Evolutionary conservation across 2,888 invertebrate species (phyloP).

Genomic region (Tortricodes alternella): DNA sequence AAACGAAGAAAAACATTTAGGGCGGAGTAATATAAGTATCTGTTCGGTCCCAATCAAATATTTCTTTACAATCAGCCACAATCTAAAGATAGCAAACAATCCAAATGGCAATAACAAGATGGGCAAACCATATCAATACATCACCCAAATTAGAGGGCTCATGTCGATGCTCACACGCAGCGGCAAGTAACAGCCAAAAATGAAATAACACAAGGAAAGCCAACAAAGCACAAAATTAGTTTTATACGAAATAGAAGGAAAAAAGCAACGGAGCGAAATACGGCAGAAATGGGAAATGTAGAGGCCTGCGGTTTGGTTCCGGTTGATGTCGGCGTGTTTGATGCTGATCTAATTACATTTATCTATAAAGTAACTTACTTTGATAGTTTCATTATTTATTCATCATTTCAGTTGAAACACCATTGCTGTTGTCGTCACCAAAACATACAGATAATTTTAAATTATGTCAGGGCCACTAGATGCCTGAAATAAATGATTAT

Average conservation of each 20-base stretch:
- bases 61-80: not conserved
- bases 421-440: too few relatives aligned
- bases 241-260: conserved; percentile 69
- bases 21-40: too few relatives aligned
- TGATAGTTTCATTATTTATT: too few relatives aligned
- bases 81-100: not conserved
- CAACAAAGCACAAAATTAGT: conserved; percentile 80
- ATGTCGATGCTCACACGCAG: conserved; percentile 39
- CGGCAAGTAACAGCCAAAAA: conserved; percentile 62
- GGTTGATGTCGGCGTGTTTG: conserved; percentile 34
- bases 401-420: too few relatives aligned
- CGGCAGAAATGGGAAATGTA: conserved; percentile 51
- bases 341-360: too few relatives aligned
- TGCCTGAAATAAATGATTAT: too few relatives aligned
- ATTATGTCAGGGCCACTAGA: too few relatives aligned
- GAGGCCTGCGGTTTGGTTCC: conserved; percentile 35
- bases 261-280: conserved; percentile 57
- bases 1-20: too few relatives aligned
- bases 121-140: conserved; percentile 19
- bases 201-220: conserved; percentile 63
- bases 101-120: not conserved
- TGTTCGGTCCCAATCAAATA: too few relatives aligned
- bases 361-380: too few relatives aligned
- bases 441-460: too few relatives aligned
- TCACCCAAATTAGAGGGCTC: conserved; percentile 29